Conservation (phyloP, 2,797 vertebrate species). For the Rhadinocentrus ornatus region DNA sequence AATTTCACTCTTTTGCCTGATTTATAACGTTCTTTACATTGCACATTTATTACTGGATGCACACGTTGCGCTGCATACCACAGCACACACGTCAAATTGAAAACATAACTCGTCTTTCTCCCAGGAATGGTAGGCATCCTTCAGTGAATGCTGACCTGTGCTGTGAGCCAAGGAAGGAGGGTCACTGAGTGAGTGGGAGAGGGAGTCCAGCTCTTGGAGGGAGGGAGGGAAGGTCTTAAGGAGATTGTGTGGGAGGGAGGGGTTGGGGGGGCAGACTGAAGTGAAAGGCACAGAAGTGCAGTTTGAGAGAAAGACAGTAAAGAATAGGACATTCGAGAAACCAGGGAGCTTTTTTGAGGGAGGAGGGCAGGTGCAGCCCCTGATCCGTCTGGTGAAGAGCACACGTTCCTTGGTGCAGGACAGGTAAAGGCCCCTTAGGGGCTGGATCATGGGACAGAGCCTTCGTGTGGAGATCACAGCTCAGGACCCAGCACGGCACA, state of each 20-base stretch:
- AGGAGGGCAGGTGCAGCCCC: conserved; percentile 54
- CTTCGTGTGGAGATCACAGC: conserved; percentile 77
- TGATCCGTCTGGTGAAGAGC: conserved; percentile 31
- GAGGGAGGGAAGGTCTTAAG: conserved; percentile 71
- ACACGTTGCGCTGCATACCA: conserved; percentile 19
- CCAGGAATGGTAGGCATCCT: conserved; percentile 95
- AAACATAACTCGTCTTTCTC: conserved; percentile 81
- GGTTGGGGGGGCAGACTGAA: conserved; percentile 57
- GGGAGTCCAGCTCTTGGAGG: conserved; percentile 65
- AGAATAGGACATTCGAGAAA: conserved; percentile 41
- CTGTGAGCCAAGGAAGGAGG: conserved; percentile 80
- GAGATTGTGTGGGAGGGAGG: conserved; percentile 70
- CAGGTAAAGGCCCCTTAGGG: conserved; percentile 78
- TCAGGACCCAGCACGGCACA: conserved; percentile 68
- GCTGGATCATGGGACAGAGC: conserved; percentile 87
- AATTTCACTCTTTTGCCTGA: conserved; percentile 18
- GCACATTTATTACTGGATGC: conserved; percentile 15
- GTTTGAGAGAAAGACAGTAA: conserved; percentile 48
- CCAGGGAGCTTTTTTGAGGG: conserved; percentile 5
- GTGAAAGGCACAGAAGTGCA: conserved; percentile 45
- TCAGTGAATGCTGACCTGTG: conserved; percentile 82
- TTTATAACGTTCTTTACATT: conserved; percentile 5
- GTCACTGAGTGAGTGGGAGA: conserved; percentile 50
- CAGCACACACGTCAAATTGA: conserved; percentile 43
- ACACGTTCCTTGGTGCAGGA: conserved; percentile 64